Evolutionary conservation across 2,113 vertebrate species (phyloP).

Genomic region (Petromus typicus): DNA sequence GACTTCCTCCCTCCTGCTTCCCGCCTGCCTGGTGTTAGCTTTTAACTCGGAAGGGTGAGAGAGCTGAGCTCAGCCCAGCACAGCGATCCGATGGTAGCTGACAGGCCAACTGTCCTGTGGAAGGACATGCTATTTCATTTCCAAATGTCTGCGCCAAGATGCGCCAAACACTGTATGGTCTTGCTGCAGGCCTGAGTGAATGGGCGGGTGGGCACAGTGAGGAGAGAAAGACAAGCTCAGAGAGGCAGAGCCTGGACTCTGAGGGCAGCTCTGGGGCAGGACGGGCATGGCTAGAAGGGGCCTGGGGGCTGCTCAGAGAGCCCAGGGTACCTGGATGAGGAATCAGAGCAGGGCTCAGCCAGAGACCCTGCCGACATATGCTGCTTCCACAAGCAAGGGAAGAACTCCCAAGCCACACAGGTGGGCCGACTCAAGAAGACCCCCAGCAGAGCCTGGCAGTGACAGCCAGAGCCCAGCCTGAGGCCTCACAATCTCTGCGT

Average conservation of each 20-base stretch:
- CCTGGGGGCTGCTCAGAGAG: neutral
- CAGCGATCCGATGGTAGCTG: too few relatives aligned
- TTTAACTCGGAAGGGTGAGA: neutral
- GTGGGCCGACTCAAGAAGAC: neutral
- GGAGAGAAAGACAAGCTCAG: neutral
- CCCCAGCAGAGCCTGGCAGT: neutral
- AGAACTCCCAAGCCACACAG: rapidly evolving
- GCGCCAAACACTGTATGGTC: neutral
- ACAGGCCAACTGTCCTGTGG: neutral
- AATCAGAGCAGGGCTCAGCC: neutral
- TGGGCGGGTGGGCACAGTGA: rapidly evolving
- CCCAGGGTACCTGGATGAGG: neutral
- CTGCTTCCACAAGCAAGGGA: neutral
- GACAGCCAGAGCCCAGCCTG: too few relatives aligned
- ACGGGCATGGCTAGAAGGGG: neutral
- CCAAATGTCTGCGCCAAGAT: neutral
- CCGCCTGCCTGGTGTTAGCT: neutral
- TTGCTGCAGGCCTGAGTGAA: neutral
- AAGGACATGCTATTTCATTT: neutral
- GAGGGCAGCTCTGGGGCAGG: too few relatives aligned
- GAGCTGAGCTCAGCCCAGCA: neutral
- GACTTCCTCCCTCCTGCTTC: neutral
- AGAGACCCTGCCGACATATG: neutral
- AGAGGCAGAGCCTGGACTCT: neutral
- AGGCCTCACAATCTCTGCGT: too few relatives aligned